These are phyloP conservation scores for Pycnomerus fuliginosus DNA, from an alignment of 2,888 invertebrate species.

Conservation along the genomic window DNA sequence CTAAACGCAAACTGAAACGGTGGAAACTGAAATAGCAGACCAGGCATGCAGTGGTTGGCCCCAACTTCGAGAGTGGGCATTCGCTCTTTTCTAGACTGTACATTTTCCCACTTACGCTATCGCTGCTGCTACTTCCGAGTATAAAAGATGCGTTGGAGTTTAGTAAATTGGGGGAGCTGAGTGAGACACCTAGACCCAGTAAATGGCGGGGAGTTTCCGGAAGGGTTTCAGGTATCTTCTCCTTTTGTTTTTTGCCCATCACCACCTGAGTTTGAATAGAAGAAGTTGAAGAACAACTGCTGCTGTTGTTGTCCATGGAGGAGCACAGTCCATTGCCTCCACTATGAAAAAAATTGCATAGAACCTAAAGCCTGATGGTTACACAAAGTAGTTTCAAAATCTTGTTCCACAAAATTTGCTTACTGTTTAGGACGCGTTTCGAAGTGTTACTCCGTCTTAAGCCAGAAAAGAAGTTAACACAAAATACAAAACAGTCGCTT, in stretches of 20 bases:
- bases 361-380: too few species aligned
- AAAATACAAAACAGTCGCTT: too few species aligned
- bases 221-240: constrained; percentile 26
- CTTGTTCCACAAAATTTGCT: too few species aligned
- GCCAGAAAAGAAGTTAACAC: too few species aligned
- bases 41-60: too few species aligned
- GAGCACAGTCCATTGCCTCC: neutral
- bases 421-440: too few species aligned
- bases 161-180: constrained; percentile 51
- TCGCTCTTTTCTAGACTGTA: too few species aligned
- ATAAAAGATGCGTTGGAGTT: constrained; percentile 48
- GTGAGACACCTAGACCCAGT: constrained; percentile 46
- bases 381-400: too few species aligned
- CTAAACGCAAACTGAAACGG: neutral
- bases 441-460: too few species aligned
- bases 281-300: constrained; percentile 33
- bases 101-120: constrained; percentile 38
- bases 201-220: constrained; percentile 37
- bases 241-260: constrained; percentile 26
- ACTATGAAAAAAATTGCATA: neutral
- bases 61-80: too few species aligned
- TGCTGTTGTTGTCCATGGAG: constrained; percentile 24
- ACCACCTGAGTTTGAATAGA: constrained; percentile 38
- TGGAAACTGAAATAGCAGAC: constrained; percentile 2
- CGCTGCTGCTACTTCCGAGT: constrained; percentile 52